These are phyloP conservation scores for Eudyptes chrysolophus DNA, from an alignment of 2,113 vertebrate genomes.

Conservation along the genomic window DNA sequence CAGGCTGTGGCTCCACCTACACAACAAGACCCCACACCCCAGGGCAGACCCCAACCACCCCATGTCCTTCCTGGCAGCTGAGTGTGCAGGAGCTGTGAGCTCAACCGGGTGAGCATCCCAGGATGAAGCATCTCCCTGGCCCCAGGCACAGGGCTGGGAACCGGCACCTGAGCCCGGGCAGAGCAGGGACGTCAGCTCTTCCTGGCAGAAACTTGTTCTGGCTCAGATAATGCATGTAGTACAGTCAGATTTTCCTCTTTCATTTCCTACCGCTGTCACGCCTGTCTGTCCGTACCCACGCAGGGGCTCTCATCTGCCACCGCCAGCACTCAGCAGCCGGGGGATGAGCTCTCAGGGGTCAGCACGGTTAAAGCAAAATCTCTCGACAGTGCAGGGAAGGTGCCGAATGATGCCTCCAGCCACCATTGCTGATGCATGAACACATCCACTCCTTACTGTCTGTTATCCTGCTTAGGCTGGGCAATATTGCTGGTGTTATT, in stretches of 20 bases:
- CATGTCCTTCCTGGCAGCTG: neutral
- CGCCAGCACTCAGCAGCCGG: accelerated
- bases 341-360: neutral
- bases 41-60: neutral
- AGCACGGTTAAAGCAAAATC: neutral
- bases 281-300: accelerated
- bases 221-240: accelerated
- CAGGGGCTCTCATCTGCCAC: neutral
- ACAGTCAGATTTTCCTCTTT: neutral
- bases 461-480: neutral
- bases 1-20: neutral
- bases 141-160: accelerated
- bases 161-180: accelerated
- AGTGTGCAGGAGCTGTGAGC: neutral
- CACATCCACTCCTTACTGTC: neutral
- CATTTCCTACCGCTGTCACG: neutral
- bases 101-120: neutral
- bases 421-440: neutral
- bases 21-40: neutral
- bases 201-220: neutral
- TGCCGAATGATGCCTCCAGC: neutral
- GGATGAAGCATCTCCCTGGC: neutral
- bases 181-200: neutral
- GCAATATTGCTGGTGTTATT: neutral
- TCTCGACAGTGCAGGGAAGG: neutral